Evolutionary conservation across 1,140 invertebrate genomes (phyloP), one percentile per base, ranked within the genome.

Genomic region (Temnothorax longispinosus): DNA sequence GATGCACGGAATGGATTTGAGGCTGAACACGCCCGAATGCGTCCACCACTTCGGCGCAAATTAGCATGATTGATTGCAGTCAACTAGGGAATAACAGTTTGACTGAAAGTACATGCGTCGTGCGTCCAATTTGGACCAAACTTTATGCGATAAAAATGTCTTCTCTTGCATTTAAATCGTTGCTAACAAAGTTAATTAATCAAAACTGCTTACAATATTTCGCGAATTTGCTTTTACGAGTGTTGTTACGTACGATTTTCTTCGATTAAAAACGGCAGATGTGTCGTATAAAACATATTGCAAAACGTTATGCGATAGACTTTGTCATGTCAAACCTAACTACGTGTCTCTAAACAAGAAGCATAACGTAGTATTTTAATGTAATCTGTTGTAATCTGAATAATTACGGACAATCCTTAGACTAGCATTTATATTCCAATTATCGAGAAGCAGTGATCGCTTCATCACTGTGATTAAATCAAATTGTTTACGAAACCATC

Each of bases 11-110:
- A 60, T 50, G 54, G 41, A 35, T 75, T 60, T 21, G 80, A 84
- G 41, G 56, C 41, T 21, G 27, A 74, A 38, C 32, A 62, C 13
- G 80, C 27, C 27, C 27, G 54, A 74, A 82, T 38, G 27, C 80
- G 27, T 60, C 38, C 52, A 21, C 47, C 50, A 54, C 65, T 54
- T 69, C 35, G 54, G n/a, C 41, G 18, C 41, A 60, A 84, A 84
- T 84, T 84, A 84, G 41, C 80, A 84, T 84, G 80, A 75, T 84
- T 84, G 67, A 84, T 84, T 75, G 56, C 69, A 21, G 8, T 11
- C 80, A 18, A 44, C 41, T 32, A 38, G 80, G 47, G 18, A 84
- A 74, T 84, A 84, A 75, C 41, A 74, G 52, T 84, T 47, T 47
- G 21, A 32, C 1, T 3, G 38, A 44, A 35, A 47, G 21, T 81